Evolutionary conservation across 2,797 vertebrate genomes (phyloP).

Genomic region (Poecilia picta): DNA sequence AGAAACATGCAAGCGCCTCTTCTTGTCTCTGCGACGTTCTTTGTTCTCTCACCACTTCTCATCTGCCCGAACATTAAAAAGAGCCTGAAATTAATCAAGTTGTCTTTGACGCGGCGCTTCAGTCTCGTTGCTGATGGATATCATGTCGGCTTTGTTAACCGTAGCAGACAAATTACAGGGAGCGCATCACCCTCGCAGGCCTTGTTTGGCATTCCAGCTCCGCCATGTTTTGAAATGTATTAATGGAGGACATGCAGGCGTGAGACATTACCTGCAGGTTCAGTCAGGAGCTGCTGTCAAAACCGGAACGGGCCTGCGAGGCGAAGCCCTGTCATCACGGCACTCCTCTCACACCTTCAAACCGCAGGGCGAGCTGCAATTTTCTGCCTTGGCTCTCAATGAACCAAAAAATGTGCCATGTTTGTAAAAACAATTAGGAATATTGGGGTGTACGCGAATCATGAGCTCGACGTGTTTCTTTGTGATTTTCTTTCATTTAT

Average conservation of each 20-base stretch:
- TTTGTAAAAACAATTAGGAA: constrained; percentile 47
- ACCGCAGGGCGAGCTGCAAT: constrained; percentile 12
- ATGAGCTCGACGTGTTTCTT: neutral
- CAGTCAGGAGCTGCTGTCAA: constrained; percentile 63
- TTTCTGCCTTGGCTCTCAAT: constrained; percentile 38
- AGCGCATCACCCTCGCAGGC: constrained; percentile 44
- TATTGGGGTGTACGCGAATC: neutral
- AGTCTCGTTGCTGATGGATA: constrained; percentile 60
- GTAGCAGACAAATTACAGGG: constrained; percentile 64
- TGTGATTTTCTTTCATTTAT: neutral
- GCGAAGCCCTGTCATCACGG: constrained; percentile 48
- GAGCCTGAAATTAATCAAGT: constrained; percentile 37
- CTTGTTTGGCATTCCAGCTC: constrained; percentile 79
- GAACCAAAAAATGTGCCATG: constrained; percentile 29
- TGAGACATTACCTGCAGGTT: constrained; percentile 74
- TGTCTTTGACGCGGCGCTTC: constrained; percentile 23
- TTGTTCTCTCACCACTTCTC: neutral
- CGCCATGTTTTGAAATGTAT: constrained; percentile 73
- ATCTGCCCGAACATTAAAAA: constrained; percentile 9
- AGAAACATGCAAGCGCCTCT: neutral
- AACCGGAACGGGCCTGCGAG: constrained; percentile 40
- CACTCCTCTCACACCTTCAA: constrained; percentile 35
- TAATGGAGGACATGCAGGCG: constrained; percentile 66
- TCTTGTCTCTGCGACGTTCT: constrained; percentile 15
- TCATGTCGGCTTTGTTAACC: constrained; percentile 63